A percentile compares a stretch with the other conserved stretches of the same genome.
phyloP scores from a whole-genome alignment of 2,888 invertebrate species.

The Xanthorhoe designata region DNA sequence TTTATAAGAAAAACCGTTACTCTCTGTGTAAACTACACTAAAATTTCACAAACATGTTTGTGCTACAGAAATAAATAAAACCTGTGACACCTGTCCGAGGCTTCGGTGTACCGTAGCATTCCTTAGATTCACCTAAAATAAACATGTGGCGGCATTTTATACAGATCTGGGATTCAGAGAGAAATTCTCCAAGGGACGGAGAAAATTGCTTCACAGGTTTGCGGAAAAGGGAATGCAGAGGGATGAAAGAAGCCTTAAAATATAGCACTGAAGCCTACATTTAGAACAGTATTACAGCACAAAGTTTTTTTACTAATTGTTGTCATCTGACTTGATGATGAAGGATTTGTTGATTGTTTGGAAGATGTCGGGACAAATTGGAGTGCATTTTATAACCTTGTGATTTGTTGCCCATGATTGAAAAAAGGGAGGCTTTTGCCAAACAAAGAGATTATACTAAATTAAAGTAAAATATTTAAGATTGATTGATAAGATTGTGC shows the following conservation, averaged over 20 bases:
- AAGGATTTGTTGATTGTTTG: too few relatives aligned
- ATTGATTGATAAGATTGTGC: too few relatives aligned
- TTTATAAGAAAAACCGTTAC: too few relatives aligned
- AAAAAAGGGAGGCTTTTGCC: too few relatives aligned
- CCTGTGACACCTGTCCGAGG: constrained; percentile 22
- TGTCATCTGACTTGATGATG: too few relatives aligned
- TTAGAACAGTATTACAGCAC: neutral
- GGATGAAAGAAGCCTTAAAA: constrained; percentile 5
- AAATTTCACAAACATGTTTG: constrained; percentile 16
- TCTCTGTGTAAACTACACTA: neutral
- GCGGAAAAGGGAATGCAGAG: constrained; percentile 10
- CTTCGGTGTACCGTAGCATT: constrained; percentile 18
- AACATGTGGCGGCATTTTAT: constrained; percentile 25
- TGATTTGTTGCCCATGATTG: too few relatives aligned
- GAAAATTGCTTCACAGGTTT: constrained; percentile 26
- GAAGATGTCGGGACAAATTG: too few relatives aligned
- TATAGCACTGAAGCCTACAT: neutral
- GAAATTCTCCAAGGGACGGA: constrained; percentile 25
- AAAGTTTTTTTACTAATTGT: too few relatives aligned
- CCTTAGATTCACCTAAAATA: constrained; percentile 24
- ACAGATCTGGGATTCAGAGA: constrained; percentile 31
- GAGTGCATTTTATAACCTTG: too few relatives aligned
- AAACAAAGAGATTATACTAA: too few relatives aligned
- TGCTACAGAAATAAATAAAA: constrained; percentile 19
- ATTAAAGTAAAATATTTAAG: too few relatives aligned